Evolutionary conservation across 2,888 invertebrate species (phyloP).

Genomic region (Dicyrtoma fusca): DNA sequence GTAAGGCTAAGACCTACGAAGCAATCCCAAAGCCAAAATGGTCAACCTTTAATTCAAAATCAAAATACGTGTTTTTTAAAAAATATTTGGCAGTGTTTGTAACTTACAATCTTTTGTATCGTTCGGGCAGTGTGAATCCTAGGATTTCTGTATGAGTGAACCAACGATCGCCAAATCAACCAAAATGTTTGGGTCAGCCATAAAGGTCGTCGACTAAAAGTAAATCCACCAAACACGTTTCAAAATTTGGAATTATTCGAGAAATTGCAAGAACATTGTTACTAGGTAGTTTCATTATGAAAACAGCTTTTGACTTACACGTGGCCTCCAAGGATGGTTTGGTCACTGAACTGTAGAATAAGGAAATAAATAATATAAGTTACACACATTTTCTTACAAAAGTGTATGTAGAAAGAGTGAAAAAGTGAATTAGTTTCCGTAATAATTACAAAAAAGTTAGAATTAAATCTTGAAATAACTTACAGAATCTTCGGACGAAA

Average conservation of each 20-base stretch:
- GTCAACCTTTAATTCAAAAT: too few relatives aligned
- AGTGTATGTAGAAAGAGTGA: too few relatives aligned
- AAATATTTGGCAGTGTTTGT: too few relatives aligned
- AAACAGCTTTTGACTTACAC: constrained; percentile 44
- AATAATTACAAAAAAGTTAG: too few relatives aligned
- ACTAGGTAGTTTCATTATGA: neutral
- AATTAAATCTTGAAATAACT: too few relatives aligned
- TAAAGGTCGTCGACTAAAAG: constrained; percentile 66
- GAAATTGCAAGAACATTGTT: neutral
- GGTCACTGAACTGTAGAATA: constrained; percentile 41
- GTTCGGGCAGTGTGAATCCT: constrained; percentile 75
- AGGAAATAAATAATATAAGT: neutral
- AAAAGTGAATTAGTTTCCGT: too few relatives aligned
- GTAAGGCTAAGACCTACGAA: constrained; percentile 70
- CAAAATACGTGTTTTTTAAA: too few relatives aligned
- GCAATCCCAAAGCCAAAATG: too few relatives aligned
- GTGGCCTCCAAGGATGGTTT: constrained; percentile 40
- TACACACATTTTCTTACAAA: too few relatives aligned
- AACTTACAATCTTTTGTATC: constrained; percentile 58
- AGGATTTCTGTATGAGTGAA: constrained; percentile 79
- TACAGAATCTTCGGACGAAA: constrained; percentile 44
- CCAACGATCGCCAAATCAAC: constrained; percentile 74
- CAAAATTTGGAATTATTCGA: too few relatives aligned
- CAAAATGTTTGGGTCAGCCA: constrained; percentile 76
- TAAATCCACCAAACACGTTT: neutral